Conservation (phyloP, 1,140 invertebrate species). For the Yoshiicerus persimilis region DNA sequence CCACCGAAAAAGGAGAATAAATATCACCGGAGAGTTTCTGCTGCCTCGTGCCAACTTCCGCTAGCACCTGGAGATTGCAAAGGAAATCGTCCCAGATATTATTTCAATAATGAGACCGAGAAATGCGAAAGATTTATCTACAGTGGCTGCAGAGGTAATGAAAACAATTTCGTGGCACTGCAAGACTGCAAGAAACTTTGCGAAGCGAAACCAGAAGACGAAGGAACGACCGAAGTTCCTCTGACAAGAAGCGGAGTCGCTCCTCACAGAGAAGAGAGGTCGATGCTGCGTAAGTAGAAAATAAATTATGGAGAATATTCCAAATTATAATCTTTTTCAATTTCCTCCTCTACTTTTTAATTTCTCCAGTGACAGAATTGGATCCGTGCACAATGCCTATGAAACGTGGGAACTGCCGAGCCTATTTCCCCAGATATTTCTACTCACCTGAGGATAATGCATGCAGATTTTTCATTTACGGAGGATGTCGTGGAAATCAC, state of each 20-base stretch:
- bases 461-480: slow-evolving; percentile 81
- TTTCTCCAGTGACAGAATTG: slow-evolving; percentile 31
- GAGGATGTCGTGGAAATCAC: slow-evolving; percentile 82
- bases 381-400: slow-evolving; percentile 73
- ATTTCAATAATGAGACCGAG: slow-evolving; percentile 38
- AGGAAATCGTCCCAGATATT: slow-evolving; percentile 41
- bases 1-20: neutral
- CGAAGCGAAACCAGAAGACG: slow-evolving; percentile 50
- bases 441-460: slow-evolving; percentile 71
- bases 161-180: slow-evolving; percentile 72
- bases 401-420: slow-evolving; percentile 78
- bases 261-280: slow-evolving; percentile 37
- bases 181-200: slow-evolving; percentile 68
- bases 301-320: neutral
- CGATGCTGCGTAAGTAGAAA: neutral
- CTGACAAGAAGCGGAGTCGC: neutral
- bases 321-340: neutral
- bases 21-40: neutral
- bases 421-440: slow-evolving; percentile 77
- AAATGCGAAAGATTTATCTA: slow-evolving; percentile 76
- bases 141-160: slow-evolving; percentile 77
- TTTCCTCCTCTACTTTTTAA: neutral
- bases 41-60: slow-evolving; percentile 23
- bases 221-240: slow-evolving; percentile 43
- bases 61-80: slow-evolving; percentile 38